These are phyloP conservation scores for Drosophila algonquin DNA, from an alignment of 2,888 invertebrate genomes.

Conservation along the genomic window DNA sequence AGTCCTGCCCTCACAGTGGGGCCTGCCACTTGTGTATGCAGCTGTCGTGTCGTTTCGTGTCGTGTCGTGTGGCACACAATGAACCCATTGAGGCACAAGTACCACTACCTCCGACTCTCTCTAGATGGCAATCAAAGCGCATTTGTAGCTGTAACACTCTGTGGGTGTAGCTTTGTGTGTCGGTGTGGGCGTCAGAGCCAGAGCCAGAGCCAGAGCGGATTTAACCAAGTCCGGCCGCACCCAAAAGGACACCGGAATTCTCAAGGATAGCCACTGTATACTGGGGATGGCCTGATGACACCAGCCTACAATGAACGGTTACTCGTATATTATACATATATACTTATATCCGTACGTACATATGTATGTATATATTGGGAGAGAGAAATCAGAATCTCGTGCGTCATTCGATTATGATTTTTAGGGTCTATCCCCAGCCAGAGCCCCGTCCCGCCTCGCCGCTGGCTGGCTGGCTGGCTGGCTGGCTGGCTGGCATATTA, in stretches of 20 bases:
- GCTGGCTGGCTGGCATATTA: conserved; percentile 26
- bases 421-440: conserved; percentile 37
- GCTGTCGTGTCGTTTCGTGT: conserved; percentile 36
- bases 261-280: conserved; percentile 55
- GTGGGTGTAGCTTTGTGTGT: not conserved
- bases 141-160: conserved; percentile 52
- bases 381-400: conserved; percentile 57
- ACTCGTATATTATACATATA: conserved; percentile 5
- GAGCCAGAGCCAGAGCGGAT: not conserved
- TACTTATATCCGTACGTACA: too few species aligned
- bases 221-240: conserved; percentile 20
- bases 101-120: conserved; percentile 7
- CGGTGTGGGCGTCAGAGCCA: too few species aligned
- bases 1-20: not conserved
- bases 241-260: conserved; percentile 45
- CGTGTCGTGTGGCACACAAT: conserved; percentile 49
- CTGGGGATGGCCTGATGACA: conserved; percentile 29
- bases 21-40: conserved; percentile 47
- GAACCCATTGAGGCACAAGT: conserved; percentile 62
- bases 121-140: conserved; percentile 69
- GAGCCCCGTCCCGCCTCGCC: conserved; percentile 3
- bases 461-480: conserved; percentile 8
- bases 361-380: conserved; percentile 3
- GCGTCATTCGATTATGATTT: conserved; percentile 78
- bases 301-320: conserved; percentile 11